Evolutionary conservation across 2,797 vertebrate species (phyloP).

Genomic region (Poeciliopsis turneri): DNA sequence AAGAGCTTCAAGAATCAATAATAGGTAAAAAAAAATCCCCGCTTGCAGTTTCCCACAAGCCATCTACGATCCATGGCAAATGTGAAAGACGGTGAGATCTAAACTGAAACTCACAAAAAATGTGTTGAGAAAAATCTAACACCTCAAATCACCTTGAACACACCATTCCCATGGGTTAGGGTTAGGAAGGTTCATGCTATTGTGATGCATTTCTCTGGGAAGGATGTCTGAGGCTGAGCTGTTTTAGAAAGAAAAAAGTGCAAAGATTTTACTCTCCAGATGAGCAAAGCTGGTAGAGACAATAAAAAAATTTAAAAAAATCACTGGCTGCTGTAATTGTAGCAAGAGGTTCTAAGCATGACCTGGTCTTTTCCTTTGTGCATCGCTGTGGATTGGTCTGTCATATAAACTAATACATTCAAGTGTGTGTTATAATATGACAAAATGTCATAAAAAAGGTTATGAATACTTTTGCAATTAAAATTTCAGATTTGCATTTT

Average conservation of each 20-base stretch:
- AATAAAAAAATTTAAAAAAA: background rate
- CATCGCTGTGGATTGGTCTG: background rate
- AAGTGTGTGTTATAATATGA: no score
- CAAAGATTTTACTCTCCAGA: background rate
- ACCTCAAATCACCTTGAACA: background rate
- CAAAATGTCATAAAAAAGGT: background rate
- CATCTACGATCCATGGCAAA: background rate
- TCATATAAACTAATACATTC: background rate
- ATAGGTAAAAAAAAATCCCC: background rate
- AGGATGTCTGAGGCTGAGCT: background rate
- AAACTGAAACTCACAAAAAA: background rate
- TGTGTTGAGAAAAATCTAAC: background rate
- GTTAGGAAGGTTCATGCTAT: background rate
- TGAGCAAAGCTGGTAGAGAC: background rate
- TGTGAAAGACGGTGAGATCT: background rate
- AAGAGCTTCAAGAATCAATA: background rate
- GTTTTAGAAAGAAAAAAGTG: background rate
- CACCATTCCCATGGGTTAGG: background rate
- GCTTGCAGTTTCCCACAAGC: background rate
- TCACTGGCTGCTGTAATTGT: background rate
- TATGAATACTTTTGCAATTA: conserved; percentile 1
- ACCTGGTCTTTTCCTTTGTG: background rate
- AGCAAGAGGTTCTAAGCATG: background rate
- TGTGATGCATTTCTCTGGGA: background rate
- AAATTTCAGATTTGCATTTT: background rate